A percentile compares a stretch with the other conserved stretches of the same genome.
Conservation (phyloP, 1,140 invertebrate genomes). For the Aphidius ervi region DNA sequence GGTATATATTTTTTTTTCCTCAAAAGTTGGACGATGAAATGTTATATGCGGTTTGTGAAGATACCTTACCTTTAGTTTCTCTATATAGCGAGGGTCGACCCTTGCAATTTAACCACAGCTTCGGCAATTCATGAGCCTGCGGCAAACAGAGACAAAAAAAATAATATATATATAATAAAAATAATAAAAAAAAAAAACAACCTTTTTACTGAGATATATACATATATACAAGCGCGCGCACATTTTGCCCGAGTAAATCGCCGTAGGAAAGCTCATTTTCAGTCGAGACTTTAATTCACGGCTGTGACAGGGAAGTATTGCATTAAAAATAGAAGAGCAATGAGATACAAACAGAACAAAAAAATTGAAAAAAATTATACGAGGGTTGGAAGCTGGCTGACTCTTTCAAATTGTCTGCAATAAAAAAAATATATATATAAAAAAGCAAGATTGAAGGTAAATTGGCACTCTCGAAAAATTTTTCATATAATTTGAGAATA, state of each 20-base stretch:
- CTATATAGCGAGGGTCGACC: neutral
- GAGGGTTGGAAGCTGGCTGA: no score
- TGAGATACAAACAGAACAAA: no score
- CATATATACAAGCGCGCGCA: neutral
- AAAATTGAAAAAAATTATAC: no score
- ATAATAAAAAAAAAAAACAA: neutral
- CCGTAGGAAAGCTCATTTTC: conserved; percentile 10
- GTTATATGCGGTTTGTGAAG: conserved; percentile 5
- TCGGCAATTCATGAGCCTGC: conserved; percentile 14
- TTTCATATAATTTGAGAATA: no score
- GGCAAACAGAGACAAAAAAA: conserved; percentile 1
- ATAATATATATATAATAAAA: neutral
- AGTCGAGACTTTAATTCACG: neutral
- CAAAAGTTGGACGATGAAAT: conserved; percentile 10
- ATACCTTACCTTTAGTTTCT: neutral
- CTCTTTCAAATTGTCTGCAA: no score
- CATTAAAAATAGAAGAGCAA: no score
- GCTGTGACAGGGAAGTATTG: no score
- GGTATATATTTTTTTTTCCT: no score
- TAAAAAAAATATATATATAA: no score
- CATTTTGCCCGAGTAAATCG: conserved; percentile 7
- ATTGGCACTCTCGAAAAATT: no score
- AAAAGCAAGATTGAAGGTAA: no score
- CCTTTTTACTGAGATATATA: neutral
- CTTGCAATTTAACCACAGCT: conserved; percentile 11